phyloP scores from a whole-genome alignment of 2,797 vertebrate species.

The Anguilla megastoma region DNA sequence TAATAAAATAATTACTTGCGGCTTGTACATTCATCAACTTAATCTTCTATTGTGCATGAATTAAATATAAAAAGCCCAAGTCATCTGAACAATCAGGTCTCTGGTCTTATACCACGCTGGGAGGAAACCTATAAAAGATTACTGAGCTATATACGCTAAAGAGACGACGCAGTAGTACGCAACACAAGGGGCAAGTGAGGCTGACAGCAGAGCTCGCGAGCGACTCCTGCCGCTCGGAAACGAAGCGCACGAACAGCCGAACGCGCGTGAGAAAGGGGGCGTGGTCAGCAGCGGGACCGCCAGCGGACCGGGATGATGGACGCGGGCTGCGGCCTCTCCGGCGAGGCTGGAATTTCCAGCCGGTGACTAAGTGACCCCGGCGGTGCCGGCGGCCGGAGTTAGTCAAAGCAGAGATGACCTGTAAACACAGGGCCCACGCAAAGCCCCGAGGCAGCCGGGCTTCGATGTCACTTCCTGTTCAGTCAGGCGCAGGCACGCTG shows the following conservation, averaged over 20 bases:
- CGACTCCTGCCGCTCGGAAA: constrained; percentile 6
- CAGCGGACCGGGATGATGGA: neutral
- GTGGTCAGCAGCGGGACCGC: neutral
- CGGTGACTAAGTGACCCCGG: constrained; percentile 42
- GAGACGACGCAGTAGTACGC: neutral
- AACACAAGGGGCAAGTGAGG: neutral
- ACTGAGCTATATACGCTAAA: neutral
- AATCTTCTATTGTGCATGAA: no score
- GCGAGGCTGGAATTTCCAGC: constrained; percentile 41
- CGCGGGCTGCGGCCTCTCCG: constrained; percentile 14
- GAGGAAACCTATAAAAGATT: neutral
- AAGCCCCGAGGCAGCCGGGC: neutral
- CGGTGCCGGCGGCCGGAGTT: constrained; percentile 24
- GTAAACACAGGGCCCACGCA: constrained; percentile 31
- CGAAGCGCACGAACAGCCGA: neutral
- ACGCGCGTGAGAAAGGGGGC: neutral
- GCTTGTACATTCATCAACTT: no score
- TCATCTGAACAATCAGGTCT: neutral
- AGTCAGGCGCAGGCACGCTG: neutral
- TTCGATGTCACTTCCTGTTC: neutral
- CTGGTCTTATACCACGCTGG: neutral
- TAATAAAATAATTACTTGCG: no score
- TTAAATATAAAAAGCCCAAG: neutral
- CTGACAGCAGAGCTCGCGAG: neutral
- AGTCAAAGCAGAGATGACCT: constrained; percentile 15